Conservation (phyloP, 1,140 invertebrate species). For the Temnothorax curvispinosus region DNA sequence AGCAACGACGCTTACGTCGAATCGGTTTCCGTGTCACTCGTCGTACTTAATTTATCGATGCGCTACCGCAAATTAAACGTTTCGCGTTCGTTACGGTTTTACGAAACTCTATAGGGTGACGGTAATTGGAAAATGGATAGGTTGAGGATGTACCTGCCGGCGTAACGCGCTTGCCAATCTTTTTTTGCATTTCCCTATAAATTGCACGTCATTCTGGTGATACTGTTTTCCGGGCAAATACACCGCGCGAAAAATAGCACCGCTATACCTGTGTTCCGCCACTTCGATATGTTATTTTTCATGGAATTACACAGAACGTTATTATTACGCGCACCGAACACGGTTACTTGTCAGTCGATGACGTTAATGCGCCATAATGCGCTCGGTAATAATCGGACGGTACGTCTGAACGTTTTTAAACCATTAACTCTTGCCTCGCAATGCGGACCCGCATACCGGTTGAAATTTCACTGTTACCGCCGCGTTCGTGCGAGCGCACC, state of each 20-base stretch:
- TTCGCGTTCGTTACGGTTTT: constrained; percentile 61
- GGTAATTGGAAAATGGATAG: constrained; percentile 58
- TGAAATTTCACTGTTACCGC: constrained; percentile 52
- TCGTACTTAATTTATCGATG: constrained; percentile 66
- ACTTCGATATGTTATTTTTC: constrained; percentile 39
- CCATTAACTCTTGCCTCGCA: constrained; percentile 1
- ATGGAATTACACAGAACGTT: constrained; percentile 24
- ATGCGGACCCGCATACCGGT: not conserved
- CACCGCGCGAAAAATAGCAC: constrained; percentile 53
- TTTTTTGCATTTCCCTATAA: constrained; percentile 62
- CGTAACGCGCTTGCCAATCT: constrained; percentile 54
- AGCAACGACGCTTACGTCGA: constrained; percentile 11
- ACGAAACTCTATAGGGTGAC: constrained; percentile 48
- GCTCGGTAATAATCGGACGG: not conserved
- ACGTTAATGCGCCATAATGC: constrained; percentile 45
- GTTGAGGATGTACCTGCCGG: constrained; percentile 49
- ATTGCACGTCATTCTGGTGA: constrained; percentile 55
- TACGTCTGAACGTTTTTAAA: constrained; percentile 36
- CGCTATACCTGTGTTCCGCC: constrained; percentile 18
- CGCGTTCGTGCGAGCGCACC: constrained; percentile 39
- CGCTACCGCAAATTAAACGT: constrained; percentile 66
- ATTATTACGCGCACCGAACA: constrained; percentile 20
- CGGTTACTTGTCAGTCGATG: constrained; percentile 43
- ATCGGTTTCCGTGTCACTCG: constrained; percentile 54
- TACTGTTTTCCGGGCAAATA: constrained; percentile 55